Percentiles rank a stretch among this genome's conserved stretches.
Evolutionary conservation across 2,113 vertebrate species (phyloP).

Genomic region (Blennius ocellaris): DNA sequence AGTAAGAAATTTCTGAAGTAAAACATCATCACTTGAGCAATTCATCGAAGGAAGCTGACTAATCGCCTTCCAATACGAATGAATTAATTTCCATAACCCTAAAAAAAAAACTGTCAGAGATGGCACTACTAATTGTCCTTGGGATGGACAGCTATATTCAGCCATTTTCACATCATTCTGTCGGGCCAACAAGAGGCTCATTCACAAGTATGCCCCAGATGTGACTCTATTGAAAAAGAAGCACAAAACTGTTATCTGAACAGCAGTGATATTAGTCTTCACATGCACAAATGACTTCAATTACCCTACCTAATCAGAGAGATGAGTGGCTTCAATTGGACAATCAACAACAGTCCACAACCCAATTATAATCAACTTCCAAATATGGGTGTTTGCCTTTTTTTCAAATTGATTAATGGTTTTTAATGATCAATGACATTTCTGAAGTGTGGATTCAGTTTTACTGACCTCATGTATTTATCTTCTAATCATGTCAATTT

Average conservation of each 20-base stretch:
- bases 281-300: not conserved
- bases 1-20: constrained; percentile 16
- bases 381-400: not conserved
- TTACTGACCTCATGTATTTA: not conserved
- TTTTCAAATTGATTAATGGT: not conserved
- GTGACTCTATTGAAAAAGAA: constrained; percentile 19
- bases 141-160: constrained; percentile 26
- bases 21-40: constrained; percentile 7
- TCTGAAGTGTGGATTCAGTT: not conserved
- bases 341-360: not conserved
- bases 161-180: constrained; percentile 4
- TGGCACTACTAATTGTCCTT: constrained; percentile 42
- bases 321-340: not conserved
- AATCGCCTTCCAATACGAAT: constrained; percentile 45
- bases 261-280: constrained; percentile 1
- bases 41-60: constrained; percentile 54
- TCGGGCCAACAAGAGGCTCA: constrained; percentile 24
- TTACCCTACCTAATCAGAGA: constrained; percentile 32
- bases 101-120: constrained; percentile 23
- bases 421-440: not conserved
- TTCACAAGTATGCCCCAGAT: not conserved
- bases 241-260: not conserved
- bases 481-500: not conserved
- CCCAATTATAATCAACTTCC: not conserved
- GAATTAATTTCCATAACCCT: constrained; percentile 42